Evolutionary conservation across 2,888 invertebrate genomes (phyloP).

Genomic region (Tetranychus truncatus): DNA sequence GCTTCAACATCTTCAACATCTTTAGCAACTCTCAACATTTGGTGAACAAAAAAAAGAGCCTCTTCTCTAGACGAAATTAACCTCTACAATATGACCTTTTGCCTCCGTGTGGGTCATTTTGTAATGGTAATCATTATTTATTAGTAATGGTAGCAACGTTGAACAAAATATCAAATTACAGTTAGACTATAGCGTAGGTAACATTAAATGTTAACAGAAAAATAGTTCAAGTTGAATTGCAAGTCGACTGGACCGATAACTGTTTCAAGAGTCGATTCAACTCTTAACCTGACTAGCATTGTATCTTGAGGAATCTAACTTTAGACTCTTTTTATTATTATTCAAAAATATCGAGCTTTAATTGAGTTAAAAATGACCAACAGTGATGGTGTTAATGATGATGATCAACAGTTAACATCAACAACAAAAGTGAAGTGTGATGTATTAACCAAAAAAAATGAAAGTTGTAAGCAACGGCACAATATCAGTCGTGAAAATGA

Average conservation of each 20-base stretch:
- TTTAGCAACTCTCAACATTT: neutral
- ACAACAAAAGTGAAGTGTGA: neutral
- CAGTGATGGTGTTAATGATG: no score
- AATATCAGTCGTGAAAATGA: neutral
- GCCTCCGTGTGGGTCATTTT: constrained; percentile 1
- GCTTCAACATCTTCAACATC: no score
- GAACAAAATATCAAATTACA: neutral
- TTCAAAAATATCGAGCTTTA: no score
- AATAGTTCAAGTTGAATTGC: no score
- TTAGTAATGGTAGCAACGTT: neutral
- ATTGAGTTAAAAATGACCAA: no score
- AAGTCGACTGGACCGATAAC: no score
- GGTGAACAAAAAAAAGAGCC: neutral
- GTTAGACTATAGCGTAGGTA: neutral
- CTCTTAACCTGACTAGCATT: no score
- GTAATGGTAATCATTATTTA: neutral
- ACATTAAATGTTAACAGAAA: neutral
- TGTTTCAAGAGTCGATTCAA: no score
- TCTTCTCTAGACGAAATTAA: neutral
- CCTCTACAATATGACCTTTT: neutral
- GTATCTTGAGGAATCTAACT: no score
- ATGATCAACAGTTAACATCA: no score
- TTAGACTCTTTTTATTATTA: no score
- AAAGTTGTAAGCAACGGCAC: neutral
- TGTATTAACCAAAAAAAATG: neutral